A percentile compares a stretch with the other conserved stretches of the same genome.
phyloP scores from a whole-genome alignment of 2,113 vertebrate species.

The Drymodes brunneopygia region DNA sequence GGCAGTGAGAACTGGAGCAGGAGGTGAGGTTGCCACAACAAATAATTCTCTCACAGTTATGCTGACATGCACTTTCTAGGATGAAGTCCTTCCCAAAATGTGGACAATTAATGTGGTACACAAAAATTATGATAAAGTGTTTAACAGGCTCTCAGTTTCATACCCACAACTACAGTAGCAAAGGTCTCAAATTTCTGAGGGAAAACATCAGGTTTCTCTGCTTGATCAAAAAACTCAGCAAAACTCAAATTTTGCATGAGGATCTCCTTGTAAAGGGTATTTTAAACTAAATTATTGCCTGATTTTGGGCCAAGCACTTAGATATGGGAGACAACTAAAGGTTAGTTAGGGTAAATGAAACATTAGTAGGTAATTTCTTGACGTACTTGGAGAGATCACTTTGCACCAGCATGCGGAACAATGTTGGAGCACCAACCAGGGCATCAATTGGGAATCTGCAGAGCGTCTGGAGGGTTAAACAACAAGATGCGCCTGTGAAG shows the following conservation, averaged over 20 bases:
- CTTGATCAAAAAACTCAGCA: neutral
- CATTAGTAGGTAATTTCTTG: neutral
- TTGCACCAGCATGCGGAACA: conserved; percentile 78
- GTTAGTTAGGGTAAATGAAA: neutral
- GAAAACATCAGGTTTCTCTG: neutral
- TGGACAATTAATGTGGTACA: neutral
- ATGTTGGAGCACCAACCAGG: conserved; percentile 58
- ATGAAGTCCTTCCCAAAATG: neutral
- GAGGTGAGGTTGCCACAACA: neutral
- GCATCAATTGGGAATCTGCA: conserved; percentile 73
- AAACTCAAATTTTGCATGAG: neutral
- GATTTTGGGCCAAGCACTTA: neutral
- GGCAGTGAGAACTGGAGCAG: neutral
- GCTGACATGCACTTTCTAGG: neutral
- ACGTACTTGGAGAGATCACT: conserved; percentile 67
- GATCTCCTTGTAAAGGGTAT: neutral
- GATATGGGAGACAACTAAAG: neutral
- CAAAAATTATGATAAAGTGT: neutral
- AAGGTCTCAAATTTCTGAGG: neutral
- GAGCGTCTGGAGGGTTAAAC: conserved; percentile 67
- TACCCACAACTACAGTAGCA: neutral
- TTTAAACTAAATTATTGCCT: neutral
- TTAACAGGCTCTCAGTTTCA: neutral
- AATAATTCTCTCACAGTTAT: neutral
- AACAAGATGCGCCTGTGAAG: neutral